These are phyloP conservation scores for Drosophila santomea DNA, from an alignment of 1,140 invertebrate species.

Conservation along the genomic window DNA sequence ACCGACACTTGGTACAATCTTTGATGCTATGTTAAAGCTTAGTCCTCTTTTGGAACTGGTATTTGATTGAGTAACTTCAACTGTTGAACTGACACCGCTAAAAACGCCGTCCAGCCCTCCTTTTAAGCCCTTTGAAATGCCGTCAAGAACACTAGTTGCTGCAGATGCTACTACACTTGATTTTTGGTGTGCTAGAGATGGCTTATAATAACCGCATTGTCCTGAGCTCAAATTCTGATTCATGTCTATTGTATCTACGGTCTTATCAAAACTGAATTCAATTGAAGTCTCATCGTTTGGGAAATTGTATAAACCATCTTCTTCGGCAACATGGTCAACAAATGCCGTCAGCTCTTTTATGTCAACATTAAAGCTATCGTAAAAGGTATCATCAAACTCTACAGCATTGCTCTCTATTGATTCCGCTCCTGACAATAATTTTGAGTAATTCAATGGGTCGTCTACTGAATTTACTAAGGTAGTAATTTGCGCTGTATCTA, in stretches of 20 bases:
- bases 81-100: constrained; percentile 51
- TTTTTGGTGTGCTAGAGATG: constrained; percentile 31
- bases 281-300: background rate
- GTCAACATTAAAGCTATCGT: constrained; percentile 79
- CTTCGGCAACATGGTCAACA: constrained; percentile 32
- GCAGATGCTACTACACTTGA: constrained; percentile 38
- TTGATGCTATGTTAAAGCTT: constrained; percentile 72
- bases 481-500: background rate
- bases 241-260: constrained; percentile 5
- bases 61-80: constrained; percentile 22
- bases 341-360: constrained; percentile 58
- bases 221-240: constrained; percentile 13
- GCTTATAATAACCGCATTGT: constrained; percentile 52
- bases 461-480: constrained; percentile 28
- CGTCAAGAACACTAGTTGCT: constrained; percentile 63
- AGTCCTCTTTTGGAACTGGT: constrained; percentile 58
- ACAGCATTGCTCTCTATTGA: background rate
- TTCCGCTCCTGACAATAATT: background rate
- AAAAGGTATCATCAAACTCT: constrained; percentile 76
- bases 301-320: constrained; percentile 5
- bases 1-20: constrained; percentile 72
- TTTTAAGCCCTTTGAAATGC: constrained; percentile 76
- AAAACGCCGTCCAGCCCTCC: constrained; percentile 75
- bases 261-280: constrained; percentile 2
- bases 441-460: background rate